Conservation (phyloP, 2,888 invertebrate genomes). For the Polydesmus complanatus region DNA sequence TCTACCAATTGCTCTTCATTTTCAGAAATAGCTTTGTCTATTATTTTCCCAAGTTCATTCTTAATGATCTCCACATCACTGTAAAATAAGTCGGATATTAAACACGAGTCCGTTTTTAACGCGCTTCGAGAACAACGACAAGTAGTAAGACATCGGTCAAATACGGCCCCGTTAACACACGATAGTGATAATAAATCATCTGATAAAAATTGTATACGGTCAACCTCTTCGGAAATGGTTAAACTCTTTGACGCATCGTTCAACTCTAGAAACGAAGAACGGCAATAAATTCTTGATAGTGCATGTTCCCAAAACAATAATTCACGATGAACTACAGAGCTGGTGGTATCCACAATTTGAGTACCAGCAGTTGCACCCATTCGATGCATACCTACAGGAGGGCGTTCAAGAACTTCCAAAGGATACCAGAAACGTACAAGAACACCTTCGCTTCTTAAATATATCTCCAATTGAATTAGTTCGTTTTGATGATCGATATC, state of each 20-base stretch:
- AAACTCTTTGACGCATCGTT: constrained; percentile 20
- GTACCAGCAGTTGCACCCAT: constrained; percentile 29
- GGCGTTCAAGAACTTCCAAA: constrained; percentile 30
- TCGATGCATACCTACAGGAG: constrained; percentile 27
- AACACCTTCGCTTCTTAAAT: constrained; percentile 32
- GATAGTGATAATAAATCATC: constrained; percentile 28
- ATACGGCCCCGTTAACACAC: constrained; percentile 27
- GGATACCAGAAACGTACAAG: constrained; percentile 34
- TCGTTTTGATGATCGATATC: constrained; percentile 28
- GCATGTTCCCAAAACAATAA: constrained; percentile 28
- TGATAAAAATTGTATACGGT: constrained; percentile 29
- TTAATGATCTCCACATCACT: constrained; percentile 25
- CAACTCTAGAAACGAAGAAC: constrained; percentile 29
- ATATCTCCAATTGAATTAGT: constrained; percentile 33
- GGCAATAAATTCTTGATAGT: constrained; percentile 29
- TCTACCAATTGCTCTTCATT: constrained; percentile 32
- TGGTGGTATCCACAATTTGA: constrained; percentile 29
- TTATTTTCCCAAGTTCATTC: constrained; percentile 29
- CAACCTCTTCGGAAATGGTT: neutral
- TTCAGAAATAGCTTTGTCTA: constrained; percentile 29
- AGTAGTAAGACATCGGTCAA: constrained; percentile 23
- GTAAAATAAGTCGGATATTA: constrained; percentile 29
- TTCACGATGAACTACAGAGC: constrained; percentile 30
- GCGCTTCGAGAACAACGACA: constrained; percentile 25
- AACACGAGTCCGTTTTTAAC: constrained; percentile 25